phyloP scores from a whole-genome alignment of 2,797 vertebrate genomes.

The Nasua narica region DNA sequence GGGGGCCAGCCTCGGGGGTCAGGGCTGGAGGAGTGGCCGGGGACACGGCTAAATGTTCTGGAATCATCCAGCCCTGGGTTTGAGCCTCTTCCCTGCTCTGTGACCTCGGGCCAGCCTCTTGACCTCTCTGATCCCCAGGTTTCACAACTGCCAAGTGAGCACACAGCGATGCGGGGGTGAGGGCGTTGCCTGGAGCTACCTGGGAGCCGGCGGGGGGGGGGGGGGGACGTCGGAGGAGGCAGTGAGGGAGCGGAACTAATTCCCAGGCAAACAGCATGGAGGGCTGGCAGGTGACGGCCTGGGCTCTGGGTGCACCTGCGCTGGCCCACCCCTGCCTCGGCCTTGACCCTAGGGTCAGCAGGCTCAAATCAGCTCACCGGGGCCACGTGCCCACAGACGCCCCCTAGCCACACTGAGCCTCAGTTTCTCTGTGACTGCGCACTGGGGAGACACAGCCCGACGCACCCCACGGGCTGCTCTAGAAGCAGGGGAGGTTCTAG shows the following conservation, averaged over 20 bases:
- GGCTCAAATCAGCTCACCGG: neutral
- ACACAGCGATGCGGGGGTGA: neutral
- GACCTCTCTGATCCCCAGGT: slow-evolving; percentile 37
- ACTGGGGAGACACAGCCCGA: neutral
- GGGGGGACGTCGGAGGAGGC: neutral
- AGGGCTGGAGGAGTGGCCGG: neutral
- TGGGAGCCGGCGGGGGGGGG: neutral
- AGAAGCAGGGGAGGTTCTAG: neutral
- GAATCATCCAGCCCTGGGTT: neutral
- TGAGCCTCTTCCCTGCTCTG: neutral
- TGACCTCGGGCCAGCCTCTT: neutral
- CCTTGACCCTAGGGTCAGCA: neutral
- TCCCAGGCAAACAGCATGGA: neutral
- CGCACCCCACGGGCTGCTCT: neutral
- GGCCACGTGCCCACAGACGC: fast-evolving
- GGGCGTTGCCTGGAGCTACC: neutral
- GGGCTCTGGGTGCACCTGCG: neutral
- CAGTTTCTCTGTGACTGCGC: neutral
- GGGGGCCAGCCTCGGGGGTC: neutral
- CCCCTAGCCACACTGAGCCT: neutral
- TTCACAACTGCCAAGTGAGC: neutral
- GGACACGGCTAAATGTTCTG: neutral
- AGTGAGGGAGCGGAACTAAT: neutral
- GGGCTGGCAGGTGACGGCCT: neutral
- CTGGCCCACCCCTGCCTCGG: neutral